Conservation (phyloP, 2,888 invertebrate genomes). For the Drosophila anomalipes region DNA sequence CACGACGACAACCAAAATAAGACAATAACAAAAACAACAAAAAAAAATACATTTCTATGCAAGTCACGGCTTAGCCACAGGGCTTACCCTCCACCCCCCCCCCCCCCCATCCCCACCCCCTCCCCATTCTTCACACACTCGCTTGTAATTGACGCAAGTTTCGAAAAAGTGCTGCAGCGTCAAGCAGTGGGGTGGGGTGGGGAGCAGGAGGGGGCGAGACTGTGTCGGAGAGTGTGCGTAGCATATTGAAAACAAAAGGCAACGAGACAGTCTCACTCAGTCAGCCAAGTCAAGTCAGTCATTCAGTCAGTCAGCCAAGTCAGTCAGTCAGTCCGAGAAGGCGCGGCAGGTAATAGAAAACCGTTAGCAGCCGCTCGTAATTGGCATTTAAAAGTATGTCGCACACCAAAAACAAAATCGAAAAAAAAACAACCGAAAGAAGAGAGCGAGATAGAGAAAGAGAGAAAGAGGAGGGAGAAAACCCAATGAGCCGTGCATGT, state of each 20-base stretch:
- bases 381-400: slow-evolving; percentile 79
- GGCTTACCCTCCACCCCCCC: not conserved
- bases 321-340: slow-evolving; percentile 9
- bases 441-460: not conserved
- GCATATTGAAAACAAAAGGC: slow-evolving; percentile 64
- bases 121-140: not conserved
- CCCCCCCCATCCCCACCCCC: not conserved
- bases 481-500: slow-evolving; percentile 41
- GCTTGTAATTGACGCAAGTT: slow-evolving; percentile 72
- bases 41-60: slow-evolving; percentile 67
- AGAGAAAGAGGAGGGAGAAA: not conserved
- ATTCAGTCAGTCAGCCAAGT: not conserved
- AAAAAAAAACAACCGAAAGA: slow-evolving; percentile 4
- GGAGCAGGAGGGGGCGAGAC: slow-evolving; percentile 4
- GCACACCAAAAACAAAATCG: slow-evolving; percentile 30
- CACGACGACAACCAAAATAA: not conserved
- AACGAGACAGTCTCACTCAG: slow-evolving; percentile 16
- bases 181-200: slow-evolving; percentile 3
- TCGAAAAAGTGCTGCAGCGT: slow-evolving; percentile 50
- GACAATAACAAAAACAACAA: slow-evolving; percentile 5
- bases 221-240: slow-evolving; percentile 56
- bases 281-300: not conserved
- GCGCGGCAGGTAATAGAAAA: slow-evolving; percentile 62
- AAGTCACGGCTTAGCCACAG: slow-evolving; percentile 70
- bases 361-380: slow-evolving; percentile 74